These are phyloP conservation scores for Hypsibius dujardini DNA, from an alignment of 1,140 invertebrate species.

Conservation along the genomic window DNA sequence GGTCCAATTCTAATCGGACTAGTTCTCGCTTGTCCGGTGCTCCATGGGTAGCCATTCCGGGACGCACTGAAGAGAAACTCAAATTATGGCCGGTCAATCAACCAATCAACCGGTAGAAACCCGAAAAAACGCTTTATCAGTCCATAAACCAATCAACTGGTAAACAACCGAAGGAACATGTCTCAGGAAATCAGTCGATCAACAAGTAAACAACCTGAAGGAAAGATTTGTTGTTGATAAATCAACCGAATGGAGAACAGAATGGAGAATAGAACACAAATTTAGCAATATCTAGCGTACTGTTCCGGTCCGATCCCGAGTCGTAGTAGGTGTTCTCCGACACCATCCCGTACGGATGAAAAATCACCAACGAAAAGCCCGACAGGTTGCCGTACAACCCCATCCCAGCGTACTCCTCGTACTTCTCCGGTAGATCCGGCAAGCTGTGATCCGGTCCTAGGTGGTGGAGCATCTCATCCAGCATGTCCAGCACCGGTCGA, in stretches of 20 bases:
- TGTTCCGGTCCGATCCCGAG: not conserved
- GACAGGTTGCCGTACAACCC: constrained; percentile 39
- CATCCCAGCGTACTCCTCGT: constrained; percentile 10
- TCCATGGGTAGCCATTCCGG: not conserved
- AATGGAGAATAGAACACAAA: not conserved
- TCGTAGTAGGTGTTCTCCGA: constrained; percentile 13
- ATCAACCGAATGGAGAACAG: too few species aligned
- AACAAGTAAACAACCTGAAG: too few species aligned
- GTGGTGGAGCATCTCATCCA: constrained; percentile 3
- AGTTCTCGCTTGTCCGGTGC: constrained; percentile 8
- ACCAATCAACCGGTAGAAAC: too few species aligned
- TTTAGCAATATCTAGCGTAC: not conserved
- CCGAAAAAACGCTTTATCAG: too few species aligned
- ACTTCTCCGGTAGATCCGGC: not conserved
- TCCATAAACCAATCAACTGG: too few species aligned
- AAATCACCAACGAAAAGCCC: constrained; percentile 91
- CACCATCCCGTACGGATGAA: constrained; percentile 69
- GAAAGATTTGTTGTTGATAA: too few species aligned
- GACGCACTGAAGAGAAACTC: too few species aligned
- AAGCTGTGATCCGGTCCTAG: not conserved
- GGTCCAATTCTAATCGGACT: constrained; percentile 13
- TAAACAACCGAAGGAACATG: too few species aligned
- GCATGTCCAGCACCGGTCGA: constrained; percentile 23
- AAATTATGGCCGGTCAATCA: too few species aligned
- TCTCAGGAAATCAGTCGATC: too few species aligned